Evolutionary conservation across 2,797 vertebrate genomes (phyloP).

Genomic region (Varecia variegata): DNA sequence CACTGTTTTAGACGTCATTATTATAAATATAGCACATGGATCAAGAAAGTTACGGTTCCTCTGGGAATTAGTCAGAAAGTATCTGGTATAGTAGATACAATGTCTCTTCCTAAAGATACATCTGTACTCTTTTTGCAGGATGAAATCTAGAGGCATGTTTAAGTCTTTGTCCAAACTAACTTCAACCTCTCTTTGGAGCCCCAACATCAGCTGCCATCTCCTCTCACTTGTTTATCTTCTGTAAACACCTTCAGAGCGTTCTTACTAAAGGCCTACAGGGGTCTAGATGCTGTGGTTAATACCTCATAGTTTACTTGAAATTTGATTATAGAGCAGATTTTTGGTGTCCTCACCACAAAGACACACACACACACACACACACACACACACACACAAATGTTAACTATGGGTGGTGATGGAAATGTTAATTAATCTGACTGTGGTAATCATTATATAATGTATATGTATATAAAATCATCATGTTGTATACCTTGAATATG

Average conservation of each 20-base stretch:
- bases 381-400: background rate
- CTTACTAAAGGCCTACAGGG: background rate
- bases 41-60: background rate
- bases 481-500: background rate
- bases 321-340: background rate
- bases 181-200: background rate
- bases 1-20: conserved; percentile 11
- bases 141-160: background rate
- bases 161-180: background rate
- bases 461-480: background rate
- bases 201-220: background rate
- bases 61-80: background rate
- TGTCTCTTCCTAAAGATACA: background rate
- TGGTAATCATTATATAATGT: background rate
- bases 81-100: background rate
- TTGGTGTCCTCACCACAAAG: background rate
- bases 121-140: background rate
- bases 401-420: background rate
- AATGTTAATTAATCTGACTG: background rate
- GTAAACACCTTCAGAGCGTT: background rate
- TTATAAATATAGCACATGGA: conserved; percentile 36
- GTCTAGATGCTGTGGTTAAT: background rate
- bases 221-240: background rate
- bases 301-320: background rate
- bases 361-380: background rate